Evolutionary conservation across 2,113 vertebrate species (phyloP), one percentile per base, ranked within the genome.

Genomic region (Coryphaenoides rupestris): DNA sequence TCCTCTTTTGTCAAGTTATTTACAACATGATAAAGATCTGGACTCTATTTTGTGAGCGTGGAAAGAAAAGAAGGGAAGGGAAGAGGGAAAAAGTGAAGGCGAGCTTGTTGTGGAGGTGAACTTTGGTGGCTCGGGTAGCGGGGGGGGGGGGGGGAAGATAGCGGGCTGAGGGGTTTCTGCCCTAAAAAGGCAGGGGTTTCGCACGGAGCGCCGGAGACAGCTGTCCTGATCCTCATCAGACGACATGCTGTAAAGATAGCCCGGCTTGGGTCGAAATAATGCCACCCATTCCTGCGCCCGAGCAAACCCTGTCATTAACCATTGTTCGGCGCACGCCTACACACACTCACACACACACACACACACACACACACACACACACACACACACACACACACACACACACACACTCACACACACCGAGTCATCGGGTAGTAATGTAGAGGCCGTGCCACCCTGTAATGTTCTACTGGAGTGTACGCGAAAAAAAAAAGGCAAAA

Each of bases 181-280:
- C 90, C 89, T 91, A 90, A 91, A 90, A 89, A 90, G 89, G 87
- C 82, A 89, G 84, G 78, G n/a, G 84, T 69, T 80, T 79, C 74
- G 85, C 80, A 60, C 80, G 87, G 89, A 88, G 86, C 79, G 83
- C 81, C 83, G 82, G 79, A 78, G 78, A 86, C 87, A 89, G 89
- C 89, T 89, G 84, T 80, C 85, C 83, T 33, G 77, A 77, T 83
- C 79, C 81, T 85, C 83, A 88, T 87, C 86, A 83, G 64, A 89
- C 78, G 84, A 88, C 80, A 85, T 80, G 86, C 86, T 88, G 86
- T 87, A 87, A 87, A 91, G 86, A 88, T 89, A 89, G 87, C 79
- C 79, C 78, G 81, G 83, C 84, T 83, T 87, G 79, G 85, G 86
- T 79, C 86, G 77, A 88, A 88, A 84, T 87, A 86, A 90, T 87